Evolutionary conservation across 2,888 invertebrate genomes (phyloP).

Genomic region (Caenorhabditis sp.): DNA sequence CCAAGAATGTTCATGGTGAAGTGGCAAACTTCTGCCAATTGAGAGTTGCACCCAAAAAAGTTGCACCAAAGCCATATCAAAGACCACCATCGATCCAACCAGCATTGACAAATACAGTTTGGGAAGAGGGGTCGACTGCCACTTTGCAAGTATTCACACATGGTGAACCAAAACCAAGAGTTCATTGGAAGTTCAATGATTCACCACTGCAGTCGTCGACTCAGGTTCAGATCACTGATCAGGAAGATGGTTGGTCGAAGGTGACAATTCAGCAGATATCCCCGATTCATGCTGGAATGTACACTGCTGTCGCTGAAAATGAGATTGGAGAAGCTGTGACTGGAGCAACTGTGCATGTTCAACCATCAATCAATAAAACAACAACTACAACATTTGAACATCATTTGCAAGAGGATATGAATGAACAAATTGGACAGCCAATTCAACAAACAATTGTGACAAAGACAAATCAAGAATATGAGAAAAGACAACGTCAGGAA

Average conservation of each 20-base stretch:
- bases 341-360: conserved; percentile 80
- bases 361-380: conserved; percentile 23
- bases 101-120: conserved; percentile 61
- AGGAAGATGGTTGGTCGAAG: conserved; percentile 68
- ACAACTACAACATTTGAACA: conserved; percentile 19
- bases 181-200: conserved; percentile 68
- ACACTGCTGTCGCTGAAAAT: conserved; percentile 86
- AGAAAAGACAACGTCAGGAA: conserved; percentile 18
- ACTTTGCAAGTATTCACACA: conserved; percentile 58
- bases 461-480: conserved; percentile 21
- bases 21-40: conserved; percentile 66
- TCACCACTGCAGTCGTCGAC: conserved; percentile 44
- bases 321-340: conserved; percentile 89
- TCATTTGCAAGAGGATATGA: conserved; percentile 38
- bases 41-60: conserved; percentile 46
- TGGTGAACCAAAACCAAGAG: conserved; percentile 65
- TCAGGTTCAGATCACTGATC: conserved; percentile 45
- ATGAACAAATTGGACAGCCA: conserved; percentile 31
- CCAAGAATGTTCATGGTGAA: conserved; percentile 77
- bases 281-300: conserved; percentile 74
- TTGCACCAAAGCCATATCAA: conserved; percentile 30
- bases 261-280: conserved; percentile 55
- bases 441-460: conserved; percentile 32
- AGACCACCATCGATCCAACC: conserved; percentile 62
- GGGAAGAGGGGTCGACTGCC: conserved; percentile 60